Evolutionary conservation across 2,113 vertebrate genomes (phyloP), one percentile per base, ranked within the genome.

Genomic region (Spea bombifrons): DNA sequence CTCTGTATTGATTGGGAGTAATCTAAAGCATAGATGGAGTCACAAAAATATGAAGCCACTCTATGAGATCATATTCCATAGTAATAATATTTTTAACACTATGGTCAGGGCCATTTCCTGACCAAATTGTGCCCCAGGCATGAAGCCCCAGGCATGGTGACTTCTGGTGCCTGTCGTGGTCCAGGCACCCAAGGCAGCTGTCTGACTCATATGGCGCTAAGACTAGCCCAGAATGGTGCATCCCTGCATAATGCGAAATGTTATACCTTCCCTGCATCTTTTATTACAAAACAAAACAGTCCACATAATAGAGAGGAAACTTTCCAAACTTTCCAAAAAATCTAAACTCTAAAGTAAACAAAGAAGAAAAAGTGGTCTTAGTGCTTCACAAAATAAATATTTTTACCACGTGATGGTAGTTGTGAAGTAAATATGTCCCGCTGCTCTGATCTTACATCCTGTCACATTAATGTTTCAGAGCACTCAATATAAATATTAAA

Each of bases 401-500:
- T 94, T 93, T 91, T 84, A 88, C 91, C 91, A 91, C 88, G 87
- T 92, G 91, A 91, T 90, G 85, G 77, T 86, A 89, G 90, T 92
- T 94, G 92, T 92, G 94, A 94, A 94, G 94, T 92, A 94, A 95
- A 93, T 93, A 92, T 88, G 91, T 96, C 95, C 94, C 92, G 88
- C 91, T 93, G 93, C 94, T 94, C 93, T 95, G 96, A 97, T 99
- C 94, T 94, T 95, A 97, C 96, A 98, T 96, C 94, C 95, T 98
- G 97, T 97, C 96, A 95, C 94, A 98, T 98, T 93, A 98, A 99
- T 97, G 95, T 97, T 98, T 98, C 95, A 99, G 91, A 94, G 93
- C 96, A 95, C 95, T 98, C 96, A 95, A 97, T 97, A 98, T 98
- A 98, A 99, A 99, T 99, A 99, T 98, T 99, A 98, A 98, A 99